phyloP scores from a whole-genome alignment of 2,113 vertebrate genomes.

The Aramus guarauna region DNA sequence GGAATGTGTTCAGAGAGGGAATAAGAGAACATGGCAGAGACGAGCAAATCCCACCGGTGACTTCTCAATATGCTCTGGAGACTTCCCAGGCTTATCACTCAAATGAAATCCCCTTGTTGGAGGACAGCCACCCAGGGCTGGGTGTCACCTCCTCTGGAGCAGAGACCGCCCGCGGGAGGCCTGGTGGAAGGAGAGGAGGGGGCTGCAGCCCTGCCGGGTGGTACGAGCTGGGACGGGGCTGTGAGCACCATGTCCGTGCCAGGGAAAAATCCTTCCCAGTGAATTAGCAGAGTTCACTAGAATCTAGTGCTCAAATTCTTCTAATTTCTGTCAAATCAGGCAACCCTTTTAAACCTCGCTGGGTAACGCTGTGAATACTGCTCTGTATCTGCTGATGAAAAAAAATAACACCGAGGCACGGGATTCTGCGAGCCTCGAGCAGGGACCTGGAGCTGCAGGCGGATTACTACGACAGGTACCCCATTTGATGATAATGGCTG shows the following conservation, averaged over 20 bases:
- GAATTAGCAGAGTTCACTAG: neutral
- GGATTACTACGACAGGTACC: neutral
- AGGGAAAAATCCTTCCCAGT: neutral
- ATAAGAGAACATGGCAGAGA: neutral
- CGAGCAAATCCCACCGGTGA: neutral
- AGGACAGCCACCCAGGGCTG: neutral
- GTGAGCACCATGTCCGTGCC: accelerated
- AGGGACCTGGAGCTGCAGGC: neutral
- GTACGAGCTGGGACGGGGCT: neutral
- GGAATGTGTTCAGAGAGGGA: neutral
- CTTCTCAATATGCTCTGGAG: neutral
- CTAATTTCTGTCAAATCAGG: neutral
- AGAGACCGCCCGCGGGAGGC: neutral
- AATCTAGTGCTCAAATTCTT: neutral
- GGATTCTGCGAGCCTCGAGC: neutral
- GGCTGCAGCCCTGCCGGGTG: neutral
- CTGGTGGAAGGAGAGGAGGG: neutral
- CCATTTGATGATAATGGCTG: conserved; percentile 1
- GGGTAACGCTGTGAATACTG: neutral
- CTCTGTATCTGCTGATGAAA: neutral
- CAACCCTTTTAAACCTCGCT: neutral
- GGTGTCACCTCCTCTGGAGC: neutral
- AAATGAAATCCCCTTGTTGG: neutral
- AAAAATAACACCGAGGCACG: neutral
- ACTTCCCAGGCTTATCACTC: neutral